Percentiles rank a stretch among this genome's conserved stretches.
Conservation (phyloP, 2,113 vertebrate species). For the Labeo rohita region DNA sequence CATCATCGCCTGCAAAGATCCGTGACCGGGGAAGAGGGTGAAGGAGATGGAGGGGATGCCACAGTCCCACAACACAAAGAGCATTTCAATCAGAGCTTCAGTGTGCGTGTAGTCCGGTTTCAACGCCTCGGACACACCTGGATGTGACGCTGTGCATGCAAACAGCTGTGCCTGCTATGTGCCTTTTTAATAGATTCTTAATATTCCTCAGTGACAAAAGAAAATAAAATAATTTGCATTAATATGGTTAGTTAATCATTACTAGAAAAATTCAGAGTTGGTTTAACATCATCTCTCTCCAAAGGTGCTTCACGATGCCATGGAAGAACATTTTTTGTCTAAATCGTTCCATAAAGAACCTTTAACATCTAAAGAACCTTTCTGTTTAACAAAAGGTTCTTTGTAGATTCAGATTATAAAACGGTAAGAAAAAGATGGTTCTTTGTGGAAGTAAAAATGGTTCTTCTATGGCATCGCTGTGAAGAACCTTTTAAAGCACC, state of each 20-base stretch:
- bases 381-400: no score
- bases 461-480: no score
- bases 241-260: not conserved
- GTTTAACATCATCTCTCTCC: not conserved
- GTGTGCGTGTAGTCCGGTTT: not conserved
- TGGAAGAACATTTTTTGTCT: no score
- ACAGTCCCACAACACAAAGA: not conserved
- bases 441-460: no score
- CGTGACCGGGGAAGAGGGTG: not conserved
- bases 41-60: constrained; percentile 13
- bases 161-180: not conserved
- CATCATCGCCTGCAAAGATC: constrained; percentile 30
- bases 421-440: no score
- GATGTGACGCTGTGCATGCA: not conserved
- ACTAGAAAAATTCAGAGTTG: not conserved
- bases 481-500: no score
- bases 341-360: no score
- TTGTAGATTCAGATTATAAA: no score
- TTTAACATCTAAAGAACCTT: no score
- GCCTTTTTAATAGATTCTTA: not conserved
- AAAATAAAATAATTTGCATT: not conserved
- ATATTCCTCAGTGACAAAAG: not conserved
- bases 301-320: no score
- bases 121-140: not conserved
- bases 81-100: not conserved